A percentile compares a stretch with the other conserved stretches of the same genome.
These are phyloP conservation scores for Passer domesticus DNA, from an alignment of 2,113 vertebrate species.

Conservation along the genomic window DNA sequence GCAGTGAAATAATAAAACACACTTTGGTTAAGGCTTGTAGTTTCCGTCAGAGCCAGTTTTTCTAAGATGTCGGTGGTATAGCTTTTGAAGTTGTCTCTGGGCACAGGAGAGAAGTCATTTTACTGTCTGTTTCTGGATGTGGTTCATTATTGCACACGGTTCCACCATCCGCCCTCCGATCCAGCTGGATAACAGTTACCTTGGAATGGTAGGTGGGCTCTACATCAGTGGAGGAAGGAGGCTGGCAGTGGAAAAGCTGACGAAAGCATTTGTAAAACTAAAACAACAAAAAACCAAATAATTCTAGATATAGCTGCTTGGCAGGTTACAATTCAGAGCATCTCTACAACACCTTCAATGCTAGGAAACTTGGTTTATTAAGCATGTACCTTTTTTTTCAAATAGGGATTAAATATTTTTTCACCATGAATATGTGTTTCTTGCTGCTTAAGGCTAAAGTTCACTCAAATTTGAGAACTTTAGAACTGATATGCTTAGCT, in stretches of 20 bases:
- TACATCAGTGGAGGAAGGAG: conserved; percentile 33
- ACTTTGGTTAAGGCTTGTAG: neutral
- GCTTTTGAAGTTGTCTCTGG: neutral
- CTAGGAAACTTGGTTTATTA: neutral
- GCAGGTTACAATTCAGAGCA: neutral
- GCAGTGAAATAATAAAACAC: neutral
- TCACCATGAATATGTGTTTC: neutral
- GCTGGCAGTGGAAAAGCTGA: conserved; percentile 74
- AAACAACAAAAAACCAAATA: neutral
- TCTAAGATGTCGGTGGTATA: neutral
- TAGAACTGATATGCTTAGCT: neutral
- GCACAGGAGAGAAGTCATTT: neutral
- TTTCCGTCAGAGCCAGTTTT: neutral
- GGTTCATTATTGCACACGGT: neutral
- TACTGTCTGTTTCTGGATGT: neutral
- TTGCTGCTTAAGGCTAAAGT: neutral
- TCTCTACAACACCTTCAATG: neutral
- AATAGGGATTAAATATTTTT: neutral
- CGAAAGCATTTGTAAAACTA: conserved; percentile 87
- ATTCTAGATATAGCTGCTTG: neutral
- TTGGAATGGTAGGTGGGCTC: conserved; percentile 70
- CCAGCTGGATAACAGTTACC: conserved; percentile 73
- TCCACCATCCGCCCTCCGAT: neutral
- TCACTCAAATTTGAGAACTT: neutral
- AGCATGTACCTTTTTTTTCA: neutral